Evolutionary conservation across 1,140 invertebrate species (phyloP).

Genomic region (Calephelis virginiensis): DNA sequence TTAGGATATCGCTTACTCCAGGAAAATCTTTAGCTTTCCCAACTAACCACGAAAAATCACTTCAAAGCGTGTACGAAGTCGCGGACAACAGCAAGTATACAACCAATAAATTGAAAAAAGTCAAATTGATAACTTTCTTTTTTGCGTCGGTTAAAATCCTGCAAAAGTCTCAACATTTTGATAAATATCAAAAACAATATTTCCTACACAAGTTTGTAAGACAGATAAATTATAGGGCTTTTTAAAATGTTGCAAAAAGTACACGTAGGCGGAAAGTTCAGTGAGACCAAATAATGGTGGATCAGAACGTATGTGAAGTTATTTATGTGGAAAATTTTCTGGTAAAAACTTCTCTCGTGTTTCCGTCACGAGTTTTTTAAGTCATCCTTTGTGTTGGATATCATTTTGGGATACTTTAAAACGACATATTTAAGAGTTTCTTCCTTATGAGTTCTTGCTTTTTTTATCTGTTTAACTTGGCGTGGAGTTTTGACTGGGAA

Average conservation of each 20-base stretch:
- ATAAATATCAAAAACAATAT: too few relatives aligned
- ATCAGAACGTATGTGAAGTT: slow-evolving; percentile 67
- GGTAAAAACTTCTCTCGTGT: slow-evolving; percentile 53
- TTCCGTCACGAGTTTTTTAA: slow-evolving; percentile 41
- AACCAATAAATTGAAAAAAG: too few relatives aligned
- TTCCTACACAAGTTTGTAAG: background rate
- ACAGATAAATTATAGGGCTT: slow-evolving; percentile 52
- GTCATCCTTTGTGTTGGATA: slow-evolving; percentile 20
- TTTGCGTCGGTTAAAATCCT: too few relatives aligned
- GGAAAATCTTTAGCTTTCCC: too few relatives aligned
- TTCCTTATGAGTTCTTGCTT: background rate
- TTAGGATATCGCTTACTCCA: too few relatives aligned
- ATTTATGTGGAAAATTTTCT: slow-evolving; percentile 70
- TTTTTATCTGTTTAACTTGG: too few relatives aligned
- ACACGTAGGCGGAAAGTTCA: slow-evolving; percentile 54
- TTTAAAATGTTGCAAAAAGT: slow-evolving; percentile 58
- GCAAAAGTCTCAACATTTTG: too few relatives aligned
- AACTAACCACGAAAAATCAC: too few relatives aligned
- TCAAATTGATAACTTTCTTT: too few relatives aligned
- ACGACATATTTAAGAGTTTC: slow-evolving; percentile 35
- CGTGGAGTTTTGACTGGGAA: too few relatives aligned
- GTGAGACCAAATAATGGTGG: slow-evolving; percentile 65
- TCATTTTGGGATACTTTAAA: slow-evolving; percentile 35
- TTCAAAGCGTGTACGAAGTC: too few relatives aligned
- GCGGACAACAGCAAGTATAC: too few relatives aligned